Conservation (phyloP, 2,888 invertebrate genomes). For the Candidula unifasciata region DNA sequence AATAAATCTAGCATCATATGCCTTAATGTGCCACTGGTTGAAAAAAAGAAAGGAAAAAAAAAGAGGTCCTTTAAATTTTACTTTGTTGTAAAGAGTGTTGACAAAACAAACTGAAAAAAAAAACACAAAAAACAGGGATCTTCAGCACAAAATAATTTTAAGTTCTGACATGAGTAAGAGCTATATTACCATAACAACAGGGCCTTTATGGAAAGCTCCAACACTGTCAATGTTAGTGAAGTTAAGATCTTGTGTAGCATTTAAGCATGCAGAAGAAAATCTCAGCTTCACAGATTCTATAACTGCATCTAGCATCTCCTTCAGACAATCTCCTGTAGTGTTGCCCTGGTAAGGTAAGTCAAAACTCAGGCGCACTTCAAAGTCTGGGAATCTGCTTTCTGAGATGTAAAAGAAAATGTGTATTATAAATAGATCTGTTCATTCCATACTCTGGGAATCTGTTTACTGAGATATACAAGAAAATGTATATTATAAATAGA, state of each 20-base stretch:
- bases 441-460: not conserved
- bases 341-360: conserved; percentile 53
- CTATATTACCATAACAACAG: conserved; percentile 1
- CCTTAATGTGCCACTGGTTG: no score
- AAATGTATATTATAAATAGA: no score
- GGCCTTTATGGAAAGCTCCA: conserved; percentile 13
- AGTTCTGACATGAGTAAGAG: not conserved
- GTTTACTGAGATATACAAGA: not conserved
- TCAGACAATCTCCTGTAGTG: conserved; percentile 40
- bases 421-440: not conserved
- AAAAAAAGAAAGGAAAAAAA: no score
- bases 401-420: conserved; percentile 12
- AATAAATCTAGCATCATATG: no score
- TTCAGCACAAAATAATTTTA: not conserved
- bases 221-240: conserved; percentile 12
- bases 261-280: not conserved
- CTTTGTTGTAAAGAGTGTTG: no score
- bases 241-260: conserved; percentile 11
- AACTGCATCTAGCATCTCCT: conserved; percentile 11
- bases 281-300: conserved; percentile 6
- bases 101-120: no score
- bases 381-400: conserved; percentile 56
- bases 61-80: no score
- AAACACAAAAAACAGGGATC: not conserved
- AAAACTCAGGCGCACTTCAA: conserved; percentile 50